phyloP scores from a whole-genome alignment of 2,888 invertebrate species.

The Plebejus argus region DNA sequence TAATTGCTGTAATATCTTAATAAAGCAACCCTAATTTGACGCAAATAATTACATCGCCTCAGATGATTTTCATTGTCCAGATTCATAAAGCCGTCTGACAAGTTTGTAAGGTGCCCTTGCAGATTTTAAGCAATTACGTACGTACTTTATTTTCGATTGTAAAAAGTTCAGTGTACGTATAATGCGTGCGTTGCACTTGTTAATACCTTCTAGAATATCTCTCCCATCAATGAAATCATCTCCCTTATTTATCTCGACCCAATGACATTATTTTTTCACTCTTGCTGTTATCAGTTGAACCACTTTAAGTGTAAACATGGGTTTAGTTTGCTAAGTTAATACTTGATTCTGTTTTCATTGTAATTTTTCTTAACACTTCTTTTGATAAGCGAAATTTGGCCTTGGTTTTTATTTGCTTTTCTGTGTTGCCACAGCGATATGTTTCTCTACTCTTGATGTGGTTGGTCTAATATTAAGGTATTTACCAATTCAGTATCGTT shows the following conservation, averaged over 20 bases:
- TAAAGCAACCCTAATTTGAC: constrained; percentile 1
- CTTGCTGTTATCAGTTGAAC: constrained; percentile 22
- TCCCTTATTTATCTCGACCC: constrained; percentile 48
- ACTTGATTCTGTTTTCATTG: constrained; percentile 38
- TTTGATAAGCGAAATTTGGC: constrained; percentile 7
- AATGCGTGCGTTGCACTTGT: constrained; percentile 51
- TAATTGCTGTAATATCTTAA: constrained; percentile 18
- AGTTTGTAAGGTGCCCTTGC: constrained; percentile 61
- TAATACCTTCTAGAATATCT: constrained; percentile 32
- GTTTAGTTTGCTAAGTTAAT: constrained; percentile 7
- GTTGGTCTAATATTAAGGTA: too few relatives aligned
- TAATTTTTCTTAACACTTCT: neutral
- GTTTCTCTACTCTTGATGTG: too few relatives aligned
- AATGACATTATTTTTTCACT: constrained; percentile 53
- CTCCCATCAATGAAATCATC: constrained; percentile 41
- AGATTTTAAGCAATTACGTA: constrained; percentile 54
- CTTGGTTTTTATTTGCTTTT: constrained; percentile 1
- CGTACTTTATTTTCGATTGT: constrained; percentile 54
- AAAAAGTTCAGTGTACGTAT: constrained; percentile 65
- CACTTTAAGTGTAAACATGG: constrained; percentile 9
- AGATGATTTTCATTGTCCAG: neutral
- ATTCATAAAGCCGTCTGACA: constrained; percentile 51
- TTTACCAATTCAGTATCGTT: constrained; percentile 52
- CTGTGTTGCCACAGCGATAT: neutral
- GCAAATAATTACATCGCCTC: constrained; percentile 9